Conservation (phyloP, 1,140 invertebrate species). For the Cydia pomonella region DNA sequence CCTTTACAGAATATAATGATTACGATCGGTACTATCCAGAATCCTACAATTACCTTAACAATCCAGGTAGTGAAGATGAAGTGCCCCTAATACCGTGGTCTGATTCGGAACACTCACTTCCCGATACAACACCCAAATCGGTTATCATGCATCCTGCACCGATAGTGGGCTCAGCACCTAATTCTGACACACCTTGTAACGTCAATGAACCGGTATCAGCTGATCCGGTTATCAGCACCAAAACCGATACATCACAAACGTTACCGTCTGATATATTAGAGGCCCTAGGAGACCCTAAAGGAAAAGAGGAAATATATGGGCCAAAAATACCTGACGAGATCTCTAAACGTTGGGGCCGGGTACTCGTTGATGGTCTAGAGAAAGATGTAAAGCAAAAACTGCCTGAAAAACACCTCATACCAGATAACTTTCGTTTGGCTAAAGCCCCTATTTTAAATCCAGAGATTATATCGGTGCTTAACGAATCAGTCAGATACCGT, state of each 20-base stretch:
- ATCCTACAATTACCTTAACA: no score
- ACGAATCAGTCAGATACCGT: constrained; percentile 20
- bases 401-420: background rate
- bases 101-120: no score
- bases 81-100: no score
- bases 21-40: no score
- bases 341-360: constrained; percentile 11
- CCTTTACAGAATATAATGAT: no score
- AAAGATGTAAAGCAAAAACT: constrained; percentile 9
- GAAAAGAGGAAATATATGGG: constrained; percentile 8
- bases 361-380: constrained; percentile 9
- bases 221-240: no score
- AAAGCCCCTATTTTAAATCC: constrained; percentile 27
- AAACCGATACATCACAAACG: background rate
- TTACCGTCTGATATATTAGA: constrained; percentile 15
- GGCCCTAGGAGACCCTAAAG: constrained; percentile 15
- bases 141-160: no score
- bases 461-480: constrained; percentile 17
- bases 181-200: no score
- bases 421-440: constrained; percentile 24
- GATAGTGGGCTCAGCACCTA: no score
- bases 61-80: no score
- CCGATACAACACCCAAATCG: no score
- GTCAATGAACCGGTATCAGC: no score
- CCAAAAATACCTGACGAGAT: constrained; percentile 31